Conservation (phyloP, 2,797 vertebrate species). For the Anas bernieri region DNA sequence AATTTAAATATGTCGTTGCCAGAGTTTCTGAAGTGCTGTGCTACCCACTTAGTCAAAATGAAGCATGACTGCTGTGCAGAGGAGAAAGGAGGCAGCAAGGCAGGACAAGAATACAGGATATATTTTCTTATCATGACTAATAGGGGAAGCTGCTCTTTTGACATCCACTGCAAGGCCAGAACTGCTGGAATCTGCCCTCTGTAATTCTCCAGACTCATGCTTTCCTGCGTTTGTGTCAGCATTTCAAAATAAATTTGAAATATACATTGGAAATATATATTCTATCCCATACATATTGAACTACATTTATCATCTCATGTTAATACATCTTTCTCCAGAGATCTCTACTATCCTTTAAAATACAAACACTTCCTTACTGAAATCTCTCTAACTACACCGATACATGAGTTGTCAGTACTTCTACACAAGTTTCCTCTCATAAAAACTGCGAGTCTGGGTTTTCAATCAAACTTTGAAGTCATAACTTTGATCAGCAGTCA, state of each 20-base stretch:
- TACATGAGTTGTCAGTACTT: not conserved
- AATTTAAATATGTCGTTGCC: not conserved
- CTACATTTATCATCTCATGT: not conserved
- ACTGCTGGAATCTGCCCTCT: not conserved
- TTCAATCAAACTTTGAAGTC: not conserved
- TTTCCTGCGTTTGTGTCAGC: not conserved
- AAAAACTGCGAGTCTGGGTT: not conserved
- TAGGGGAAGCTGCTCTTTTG: not conserved
- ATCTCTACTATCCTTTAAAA: not conserved
- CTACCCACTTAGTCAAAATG: not conserved
- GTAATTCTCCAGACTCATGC: not conserved
- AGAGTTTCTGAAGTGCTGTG: not conserved
- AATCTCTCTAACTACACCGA: not conserved
- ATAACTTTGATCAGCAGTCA: not conserved
- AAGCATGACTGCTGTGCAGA: accelerated
- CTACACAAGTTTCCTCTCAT: not conserved
- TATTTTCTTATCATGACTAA: not conserved
- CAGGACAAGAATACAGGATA: not conserved
- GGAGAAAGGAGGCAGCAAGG: not conserved
- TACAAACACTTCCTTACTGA: not conserved
- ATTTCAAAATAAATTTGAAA: not conserved
- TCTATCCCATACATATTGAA: accelerated
- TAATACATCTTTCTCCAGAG: not conserved
- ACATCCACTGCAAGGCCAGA: not conserved
- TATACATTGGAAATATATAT: not conserved